Evolutionary conservation across 1,140 invertebrate species (phyloP).

Genomic region (Brachionus rubens): DNA sequence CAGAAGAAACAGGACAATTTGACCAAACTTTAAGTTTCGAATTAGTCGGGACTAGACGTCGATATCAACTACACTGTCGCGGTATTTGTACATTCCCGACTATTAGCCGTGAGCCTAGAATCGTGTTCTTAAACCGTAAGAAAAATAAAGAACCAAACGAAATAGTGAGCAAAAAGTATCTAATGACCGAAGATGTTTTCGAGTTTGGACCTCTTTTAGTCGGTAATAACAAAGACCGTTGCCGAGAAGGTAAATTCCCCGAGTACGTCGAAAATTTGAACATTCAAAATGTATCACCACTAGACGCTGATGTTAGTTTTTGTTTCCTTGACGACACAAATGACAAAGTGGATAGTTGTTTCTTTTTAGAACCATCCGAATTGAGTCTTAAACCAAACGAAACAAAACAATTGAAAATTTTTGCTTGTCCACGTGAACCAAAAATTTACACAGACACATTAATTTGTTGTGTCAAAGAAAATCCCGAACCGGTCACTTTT

Average conservation of each 20-base stretch:
- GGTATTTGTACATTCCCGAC: conserved; percentile 60
- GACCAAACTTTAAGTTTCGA: conserved; percentile 62
- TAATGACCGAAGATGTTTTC: conserved; percentile 56
- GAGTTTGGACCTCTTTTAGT: conserved; percentile 61
- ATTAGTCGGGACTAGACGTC: conserved; percentile 56
- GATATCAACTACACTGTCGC: conserved; percentile 60
- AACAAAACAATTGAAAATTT: conserved; percentile 53
- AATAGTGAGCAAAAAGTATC: conserved; percentile 60
- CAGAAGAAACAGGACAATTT: conserved; percentile 60
- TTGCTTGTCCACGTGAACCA: conserved; percentile 57
- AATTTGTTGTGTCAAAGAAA: conserved; percentile 60
- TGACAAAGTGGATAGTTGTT: conserved; percentile 55
- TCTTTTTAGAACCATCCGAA: conserved; percentile 57
- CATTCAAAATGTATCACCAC: conserved; percentile 58
- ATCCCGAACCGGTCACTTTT: conserved; percentile 60
- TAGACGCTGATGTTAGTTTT: conserved; percentile 60
- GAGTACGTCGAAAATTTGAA: conserved; percentile 58
- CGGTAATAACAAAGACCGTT: conserved; percentile 57
- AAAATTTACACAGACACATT: conserved; percentile 57
- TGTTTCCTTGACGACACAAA: conserved; percentile 58
- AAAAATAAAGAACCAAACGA: conserved; percentile 55
- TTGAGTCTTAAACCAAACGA: conserved; percentile 58
- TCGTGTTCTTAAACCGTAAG: conserved; percentile 48
- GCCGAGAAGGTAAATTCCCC: conserved; percentile 56
- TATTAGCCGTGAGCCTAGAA: conserved; percentile 60